These are phyloP conservation scores for Hydractinia echinata DNA, from an alignment of 30 jellyfish, hydroid and myxozoan genomes.

Conservation along the genomic window DNA sequence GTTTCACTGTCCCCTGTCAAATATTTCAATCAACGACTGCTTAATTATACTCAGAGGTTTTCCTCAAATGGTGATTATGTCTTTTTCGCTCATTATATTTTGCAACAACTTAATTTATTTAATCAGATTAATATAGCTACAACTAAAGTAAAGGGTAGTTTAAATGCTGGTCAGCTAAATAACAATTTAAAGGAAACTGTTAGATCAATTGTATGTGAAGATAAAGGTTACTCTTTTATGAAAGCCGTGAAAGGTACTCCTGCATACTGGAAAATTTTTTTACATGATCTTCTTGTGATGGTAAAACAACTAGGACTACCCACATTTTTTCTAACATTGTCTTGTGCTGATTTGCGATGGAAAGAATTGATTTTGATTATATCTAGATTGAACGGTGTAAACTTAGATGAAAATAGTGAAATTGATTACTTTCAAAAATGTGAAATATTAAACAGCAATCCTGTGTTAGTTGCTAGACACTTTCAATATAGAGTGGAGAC, in stretches of 20 bases:
- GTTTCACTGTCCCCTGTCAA: background rate
- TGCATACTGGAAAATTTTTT: conserved; percentile 22
- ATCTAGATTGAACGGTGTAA: background rate
- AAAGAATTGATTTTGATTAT: conserved; percentile 15
- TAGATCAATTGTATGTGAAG: background rate
- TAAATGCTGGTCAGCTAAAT: background rate
- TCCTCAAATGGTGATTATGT: background rate
- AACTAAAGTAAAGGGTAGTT: background rate
- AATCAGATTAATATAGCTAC: background rate
- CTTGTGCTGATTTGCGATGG: conserved; percentile 13
- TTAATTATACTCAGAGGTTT: too few species aligned
- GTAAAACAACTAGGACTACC: conserved; percentile 27
- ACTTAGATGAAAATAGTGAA: background rate
- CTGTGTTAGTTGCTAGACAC: conserved; percentile 15
- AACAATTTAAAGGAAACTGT: conserved; percentile 10
- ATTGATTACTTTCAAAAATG: conserved; percentile 7
- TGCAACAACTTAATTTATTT: too few species aligned
- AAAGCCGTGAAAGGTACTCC: conserved; percentile 9
- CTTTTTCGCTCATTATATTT: background rate
- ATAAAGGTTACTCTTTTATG: background rate
- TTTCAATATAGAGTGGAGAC: conserved; percentile 6
- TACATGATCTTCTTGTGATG: conserved; percentile 11
- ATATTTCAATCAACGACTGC: background rate
- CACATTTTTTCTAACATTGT: background rate
- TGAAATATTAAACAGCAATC: conserved; percentile 11